Evolutionary conservation across 2,888 invertebrate species (phyloP), one percentile per base, ranked within the genome.

Genomic region (Dolichomitus sp.): DNA sequence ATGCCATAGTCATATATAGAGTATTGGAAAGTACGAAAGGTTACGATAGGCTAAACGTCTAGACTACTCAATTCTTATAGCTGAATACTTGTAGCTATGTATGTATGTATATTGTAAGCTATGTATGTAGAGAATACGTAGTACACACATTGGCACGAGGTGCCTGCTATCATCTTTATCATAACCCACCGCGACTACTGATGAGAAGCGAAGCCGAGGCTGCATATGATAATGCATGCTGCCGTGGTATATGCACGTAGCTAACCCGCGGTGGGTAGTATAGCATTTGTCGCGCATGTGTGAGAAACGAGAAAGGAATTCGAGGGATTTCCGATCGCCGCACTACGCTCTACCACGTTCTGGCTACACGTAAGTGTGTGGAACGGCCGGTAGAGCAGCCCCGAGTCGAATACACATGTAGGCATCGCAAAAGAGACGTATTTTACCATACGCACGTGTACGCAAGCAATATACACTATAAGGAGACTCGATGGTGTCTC

Each of bases 271-370:
- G n/a, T 37, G 7, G 11, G 37, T 17, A 4, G 59, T 33, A 33
- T 59, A 33, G 14, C 6, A 11, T 61, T 11, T 9, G 52, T 27
- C 42, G 42, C 23, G 68, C 40, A 12, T 50, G 73, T 76, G 63
- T 82, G 82, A 82, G 82, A 82, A 78, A 78, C 65, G 37, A 78
- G 82, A 82, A 82, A 82, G 82, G 82, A 82, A 82, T 82, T 82
- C 74, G 82, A 78, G 78, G 74, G 78, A 82, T 82, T 82, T 82
- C 82, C 82, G 78, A 78, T 74, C 66, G 23, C 70, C 42, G 42
- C 37, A 33, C 61, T n/a, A 52, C 57, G 45, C n/a, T 45, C 42
- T 70, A 27, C 27, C 59, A 37, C 27, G n/a, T 19, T 37, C 17
- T n/a, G 19, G 1, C 12, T 5, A 11, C 5, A n/a, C 30, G 27